Percentiles rank a stretch among this genome's conserved stretches.
Evolutionary conservation across 23 tunicate genomes (phyloP).

Genomic region (Aplidium turbinatum): DNA sequence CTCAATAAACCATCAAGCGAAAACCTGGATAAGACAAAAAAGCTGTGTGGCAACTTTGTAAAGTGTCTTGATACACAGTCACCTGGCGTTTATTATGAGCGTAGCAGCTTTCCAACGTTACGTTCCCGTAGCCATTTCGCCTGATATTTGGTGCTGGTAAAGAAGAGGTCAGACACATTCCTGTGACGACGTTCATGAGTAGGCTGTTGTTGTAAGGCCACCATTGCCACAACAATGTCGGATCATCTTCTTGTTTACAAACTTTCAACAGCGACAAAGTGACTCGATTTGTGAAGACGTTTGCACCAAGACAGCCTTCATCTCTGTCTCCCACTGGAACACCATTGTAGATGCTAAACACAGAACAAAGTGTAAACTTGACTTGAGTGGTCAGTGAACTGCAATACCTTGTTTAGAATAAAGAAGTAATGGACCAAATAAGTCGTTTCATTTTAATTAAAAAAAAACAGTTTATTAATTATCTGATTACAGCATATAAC

Average conservation of each 20-base stretch:
- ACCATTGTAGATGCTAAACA: no score
- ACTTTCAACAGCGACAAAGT: no score
- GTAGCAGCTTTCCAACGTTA: slow-evolving; percentile 36
- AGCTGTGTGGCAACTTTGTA: no score
- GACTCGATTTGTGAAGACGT: background rate
- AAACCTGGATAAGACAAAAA: no score
- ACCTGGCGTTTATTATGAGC: slow-evolving; percentile 44
- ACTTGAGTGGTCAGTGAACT: no score
- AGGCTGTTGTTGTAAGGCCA: slow-evolving; percentile 42
- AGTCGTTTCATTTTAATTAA: no score
- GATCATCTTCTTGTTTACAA: slow-evolving; percentile 22
- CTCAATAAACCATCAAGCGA: no score
- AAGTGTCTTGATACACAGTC: background rate
- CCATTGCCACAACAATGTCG: slow-evolving; percentile 63
- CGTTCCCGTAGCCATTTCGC: slow-evolving; percentile 20
- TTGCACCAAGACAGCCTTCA: slow-evolving; percentile 9
- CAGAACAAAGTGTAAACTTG: no score
- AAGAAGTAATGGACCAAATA: no score
- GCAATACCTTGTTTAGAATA: no score
- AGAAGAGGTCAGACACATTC: slow-evolving; percentile 49
- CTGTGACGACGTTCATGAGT: slow-evolving; percentile 44
- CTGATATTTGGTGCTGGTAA: slow-evolving; percentile 13
- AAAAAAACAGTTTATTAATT: no score
- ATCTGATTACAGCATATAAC: no score
- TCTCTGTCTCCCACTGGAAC: background rate